phyloP scores from a whole-genome alignment of 2,888 invertebrate genomes.

The Apamea anceps region DNA sequence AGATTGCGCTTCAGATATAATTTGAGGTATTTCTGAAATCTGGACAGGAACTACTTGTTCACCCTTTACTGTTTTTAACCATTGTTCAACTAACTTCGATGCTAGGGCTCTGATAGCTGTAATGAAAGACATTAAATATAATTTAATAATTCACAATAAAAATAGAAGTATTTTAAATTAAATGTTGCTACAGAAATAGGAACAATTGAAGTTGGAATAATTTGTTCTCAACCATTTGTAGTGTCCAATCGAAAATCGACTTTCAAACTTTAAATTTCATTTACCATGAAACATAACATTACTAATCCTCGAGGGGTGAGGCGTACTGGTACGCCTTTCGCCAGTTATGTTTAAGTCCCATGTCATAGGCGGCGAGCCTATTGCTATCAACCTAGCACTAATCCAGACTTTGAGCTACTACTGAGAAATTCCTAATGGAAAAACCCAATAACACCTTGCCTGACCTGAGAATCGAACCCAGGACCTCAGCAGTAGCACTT shows the following conservation, averaged over 20 bases:
- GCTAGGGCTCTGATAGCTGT: constrained; percentile 94
- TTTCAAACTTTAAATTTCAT: not conserved
- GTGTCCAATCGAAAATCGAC: not conserved
- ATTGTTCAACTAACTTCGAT: constrained; percentile 95
- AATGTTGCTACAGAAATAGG: not conserved
- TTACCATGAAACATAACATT: not conserved
- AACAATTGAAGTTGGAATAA: not conserved
- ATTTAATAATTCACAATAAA: constrained; percentile 21
- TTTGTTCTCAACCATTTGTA: not conserved
- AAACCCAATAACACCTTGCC: not conserved
- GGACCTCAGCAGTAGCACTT: not conserved
- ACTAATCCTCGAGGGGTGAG: too few relatives aligned
- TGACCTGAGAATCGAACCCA: not conserved
- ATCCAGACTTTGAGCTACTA: not conserved
- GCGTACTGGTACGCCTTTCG: not conserved
- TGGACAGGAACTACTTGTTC: constrained; percentile 89
- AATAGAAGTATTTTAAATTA: not conserved
- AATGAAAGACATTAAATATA: constrained; percentile 74
- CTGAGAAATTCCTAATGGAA: not conserved
- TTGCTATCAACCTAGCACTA: not conserved
- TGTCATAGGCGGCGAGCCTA: not conserved
- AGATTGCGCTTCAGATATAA: constrained; percentile 77
- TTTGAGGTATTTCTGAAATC: constrained; percentile 82
- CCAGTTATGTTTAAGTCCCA: not conserved
- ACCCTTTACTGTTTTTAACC: constrained; percentile 97